Percentiles rank a stretch among this genome's conserved stretches.
Evolutionary conservation across 2,888 invertebrate genomes (phyloP).

Genomic region (Caenorhabditis sulstoni): DNA sequence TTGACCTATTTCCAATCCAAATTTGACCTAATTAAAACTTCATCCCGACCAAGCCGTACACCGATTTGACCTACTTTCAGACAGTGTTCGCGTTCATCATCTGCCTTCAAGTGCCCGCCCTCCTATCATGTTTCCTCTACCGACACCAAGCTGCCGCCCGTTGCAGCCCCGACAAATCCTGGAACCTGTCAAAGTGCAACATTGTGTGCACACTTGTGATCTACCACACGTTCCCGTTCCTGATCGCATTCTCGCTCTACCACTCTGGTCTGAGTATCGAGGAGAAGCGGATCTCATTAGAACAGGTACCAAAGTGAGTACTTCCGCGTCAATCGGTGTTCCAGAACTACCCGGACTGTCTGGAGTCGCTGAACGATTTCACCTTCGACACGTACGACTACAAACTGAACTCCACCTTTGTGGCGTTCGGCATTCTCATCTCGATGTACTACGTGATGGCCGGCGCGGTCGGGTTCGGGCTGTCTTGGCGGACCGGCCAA

Average conservation of each 20-base stretch:
- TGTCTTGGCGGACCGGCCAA: conserved; percentile 41
- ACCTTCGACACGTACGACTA: conserved; percentile 51
- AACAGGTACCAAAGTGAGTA: no score
- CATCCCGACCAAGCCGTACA: no score
- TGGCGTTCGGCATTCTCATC: conserved; percentile 34
- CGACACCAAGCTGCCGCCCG: conserved; percentile 34
- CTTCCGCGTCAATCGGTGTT: conserved; percentile 8
- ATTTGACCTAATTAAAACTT: no score
- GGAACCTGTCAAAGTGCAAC: conserved; percentile 22
- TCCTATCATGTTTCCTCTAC: conserved; percentile 43
- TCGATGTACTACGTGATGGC: conserved; percentile 42
- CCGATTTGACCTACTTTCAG: conserved; percentile 6
- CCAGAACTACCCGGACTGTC: conserved; percentile 48
- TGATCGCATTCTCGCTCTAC: conserved; percentile 39
- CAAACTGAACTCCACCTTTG: conserved; percentile 33
- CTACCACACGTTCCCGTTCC: conserved; percentile 37
- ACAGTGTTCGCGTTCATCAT: conserved; percentile 42
- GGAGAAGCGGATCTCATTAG: conserved; percentile 30
- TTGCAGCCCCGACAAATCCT: conserved; percentile 33
- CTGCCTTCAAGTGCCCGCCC: conserved; percentile 45
- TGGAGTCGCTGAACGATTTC: conserved; percentile 29
- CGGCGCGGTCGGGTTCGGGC: conserved; percentile 26
- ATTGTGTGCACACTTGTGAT: background rate
- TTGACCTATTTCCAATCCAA: no score
- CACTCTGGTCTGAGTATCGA: conserved; percentile 30